Conservation (phyloP, 92 coral and sea anemone genomes). For the Siderastrea radians region DNA sequence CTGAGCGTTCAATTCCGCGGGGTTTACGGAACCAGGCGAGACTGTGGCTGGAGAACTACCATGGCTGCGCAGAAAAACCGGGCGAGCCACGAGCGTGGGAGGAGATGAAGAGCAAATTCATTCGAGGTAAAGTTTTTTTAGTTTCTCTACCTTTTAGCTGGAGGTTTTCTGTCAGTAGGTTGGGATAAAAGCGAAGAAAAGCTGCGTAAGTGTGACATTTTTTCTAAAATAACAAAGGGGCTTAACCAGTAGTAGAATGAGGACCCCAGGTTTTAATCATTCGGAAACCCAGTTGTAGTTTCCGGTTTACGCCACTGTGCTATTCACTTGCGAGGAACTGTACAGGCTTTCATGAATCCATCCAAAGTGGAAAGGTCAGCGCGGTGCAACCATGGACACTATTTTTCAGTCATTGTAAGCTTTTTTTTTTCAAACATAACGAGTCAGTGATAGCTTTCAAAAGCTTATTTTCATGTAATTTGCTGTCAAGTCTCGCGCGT, state of each 20-base stretch:
- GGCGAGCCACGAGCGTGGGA: constrained; percentile 28
- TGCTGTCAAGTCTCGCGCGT: not conserved
- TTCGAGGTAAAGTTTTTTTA: constrained; percentile 61
- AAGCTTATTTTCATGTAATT: not conserved
- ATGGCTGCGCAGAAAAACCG: constrained; percentile 69
- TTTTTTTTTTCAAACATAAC: not conserved
- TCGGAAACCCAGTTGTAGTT: constrained; percentile 73
- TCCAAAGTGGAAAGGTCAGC: constrained; percentile 4
- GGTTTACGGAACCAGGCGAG: constrained; percentile 87
- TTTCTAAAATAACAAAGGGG: not conserved
- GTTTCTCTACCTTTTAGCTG: no score
- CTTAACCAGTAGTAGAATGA: constrained; percentile 55
- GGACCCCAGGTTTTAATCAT: constrained; percentile 4
- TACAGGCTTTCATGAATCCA: not conserved
- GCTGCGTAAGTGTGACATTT: not conserved
- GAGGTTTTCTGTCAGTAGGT: not conserved
- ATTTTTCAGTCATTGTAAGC: constrained; percentile 1
- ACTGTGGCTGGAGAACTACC: constrained; percentile 86
- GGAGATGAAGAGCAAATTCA: constrained; percentile 64
- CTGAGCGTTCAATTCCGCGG: constrained; percentile 77
- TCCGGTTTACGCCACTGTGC: constrained; percentile 14
- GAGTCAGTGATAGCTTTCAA: not conserved
- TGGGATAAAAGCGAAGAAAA: not conserved
- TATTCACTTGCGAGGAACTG: not conserved
- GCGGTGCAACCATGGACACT: not conserved